These are phyloP conservation scores for Pyrochroa serraticornis DNA, from an alignment of 2,888 invertebrate genomes.

Conservation along the genomic window DNA sequence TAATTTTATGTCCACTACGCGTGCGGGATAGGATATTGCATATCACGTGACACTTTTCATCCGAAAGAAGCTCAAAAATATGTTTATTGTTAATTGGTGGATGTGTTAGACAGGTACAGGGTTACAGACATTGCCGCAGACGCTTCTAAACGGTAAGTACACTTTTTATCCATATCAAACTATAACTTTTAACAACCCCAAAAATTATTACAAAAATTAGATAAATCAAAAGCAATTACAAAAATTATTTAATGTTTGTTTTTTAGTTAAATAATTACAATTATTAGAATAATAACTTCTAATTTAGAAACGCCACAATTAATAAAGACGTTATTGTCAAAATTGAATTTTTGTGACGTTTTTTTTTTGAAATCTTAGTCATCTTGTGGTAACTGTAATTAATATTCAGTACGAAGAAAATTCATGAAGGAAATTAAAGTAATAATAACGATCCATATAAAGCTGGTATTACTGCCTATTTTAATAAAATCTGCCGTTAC, in stretches of 20 bases:
- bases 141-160: not conserved
- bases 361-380: not conserved
- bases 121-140: slow-evolving; percentile 1
- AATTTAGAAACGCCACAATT: too few relatives aligned
- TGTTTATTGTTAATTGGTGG: slow-evolving; percentile 18
- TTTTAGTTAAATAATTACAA: too few relatives aligned
- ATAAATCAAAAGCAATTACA: too few relatives aligned
- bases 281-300: too few relatives aligned
- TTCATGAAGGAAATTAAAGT: slow-evolving; percentile 20
- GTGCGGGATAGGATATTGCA: slow-evolving; percentile 34
- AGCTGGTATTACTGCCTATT: slow-evolving; percentile 3
- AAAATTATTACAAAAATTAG: too few relatives aligned
- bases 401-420: slow-evolving; percentile 14
- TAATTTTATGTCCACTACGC: slow-evolving; percentile 35
- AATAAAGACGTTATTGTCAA: not conserved
- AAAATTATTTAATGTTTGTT: too few relatives aligned
- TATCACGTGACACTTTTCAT: slow-evolving; percentile 33
- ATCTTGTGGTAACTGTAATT: not conserved
- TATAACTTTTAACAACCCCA: not conserved
- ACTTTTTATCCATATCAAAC: not conserved
- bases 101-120: not conserved
- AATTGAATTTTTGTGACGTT: not conserved
- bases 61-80: slow-evolving; percentile 19
- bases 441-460: slow-evolving; percentile 17
- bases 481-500: slow-evolving; percentile 4